Evolutionary conservation across 1,140 invertebrate genomes (phyloP), one percentile per base, ranked within the genome.

Genomic region (Penaeus indicus): DNA sequence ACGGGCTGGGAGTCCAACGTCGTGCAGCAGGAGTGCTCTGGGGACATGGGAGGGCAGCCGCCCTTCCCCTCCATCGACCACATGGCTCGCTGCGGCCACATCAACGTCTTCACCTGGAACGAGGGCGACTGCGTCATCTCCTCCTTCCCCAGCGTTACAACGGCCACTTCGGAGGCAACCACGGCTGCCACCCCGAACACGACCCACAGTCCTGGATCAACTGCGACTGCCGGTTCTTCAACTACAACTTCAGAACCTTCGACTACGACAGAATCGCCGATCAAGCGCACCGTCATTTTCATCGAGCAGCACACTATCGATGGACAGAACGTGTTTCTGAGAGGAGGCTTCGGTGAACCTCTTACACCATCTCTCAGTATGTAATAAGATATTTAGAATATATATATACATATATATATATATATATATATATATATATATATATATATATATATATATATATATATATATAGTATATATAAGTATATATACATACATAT

Each of bases 261-360:
- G 16, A 54, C 54, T 13, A 54, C 54, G 54, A 54, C 54, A 8
- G 54, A 11, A 54, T 54, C 54, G 54, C 54, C 54, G 38, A 61
- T 83, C 11, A 60, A 61, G 60, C 42, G 90, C 5, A 93, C 93
- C 10, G 92, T 93, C 10, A 92, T 94, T n/a, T 89, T 94, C 64
- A 88, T 94, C 0, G 91, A 93, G 82, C 92, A 91, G 83, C 90
- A 91, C 38, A 94, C 93, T 10, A 63, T 78, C 8, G 89, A 91
- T 7, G 93, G 93, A 21, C 92, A 94, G 86, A 92, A 94, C 90
- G 47, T 94, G 19, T 94, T 94, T 90, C 92, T 94, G 62, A 88
- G 93, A 82, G 94, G 94, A 62, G 94, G 94, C n/a, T 92, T 93
- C 64, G 60, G 90, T 75, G 77, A 90, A 54, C 54, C 54, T 54